Evolutionary conservation across 2,797 vertebrate genomes (phyloP).

Genomic region (Saxicola maurus): DNA sequence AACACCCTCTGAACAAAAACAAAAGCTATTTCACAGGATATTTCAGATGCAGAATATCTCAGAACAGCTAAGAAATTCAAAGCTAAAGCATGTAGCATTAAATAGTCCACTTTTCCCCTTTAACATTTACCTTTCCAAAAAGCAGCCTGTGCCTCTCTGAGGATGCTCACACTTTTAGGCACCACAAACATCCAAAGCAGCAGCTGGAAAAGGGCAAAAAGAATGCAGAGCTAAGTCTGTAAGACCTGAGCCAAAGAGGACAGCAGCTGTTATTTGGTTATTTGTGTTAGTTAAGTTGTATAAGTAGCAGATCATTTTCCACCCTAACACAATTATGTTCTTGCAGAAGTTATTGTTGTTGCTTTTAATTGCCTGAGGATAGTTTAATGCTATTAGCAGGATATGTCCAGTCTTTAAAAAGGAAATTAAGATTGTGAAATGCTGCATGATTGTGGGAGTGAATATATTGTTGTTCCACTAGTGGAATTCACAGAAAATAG

Average conservation of each 20-base stretch:
- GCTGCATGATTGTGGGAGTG: not conserved
- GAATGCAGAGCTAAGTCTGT: not conserved
- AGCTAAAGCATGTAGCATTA: not conserved
- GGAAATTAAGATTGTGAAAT: conserved; percentile 1
- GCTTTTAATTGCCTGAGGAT: not conserved
- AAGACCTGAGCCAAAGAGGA: not conserved
- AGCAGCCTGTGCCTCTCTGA: not conserved
- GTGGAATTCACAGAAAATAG: not conserved
- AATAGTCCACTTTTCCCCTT: not conserved
- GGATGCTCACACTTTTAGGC: not conserved
- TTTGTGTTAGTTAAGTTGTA: not conserved
- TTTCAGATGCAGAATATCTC: not conserved
- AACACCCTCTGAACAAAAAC: not conserved
- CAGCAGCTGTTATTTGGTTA: not conserved
- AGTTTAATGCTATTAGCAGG: not conserved
- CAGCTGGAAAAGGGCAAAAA: not conserved
- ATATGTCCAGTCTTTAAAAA: not conserved
- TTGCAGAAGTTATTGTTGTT: not conserved
- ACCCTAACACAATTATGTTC: not conserved
- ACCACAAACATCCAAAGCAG: not conserved
- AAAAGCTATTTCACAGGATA: not conserved
- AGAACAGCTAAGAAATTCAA: not conserved
- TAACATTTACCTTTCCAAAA: not conserved
- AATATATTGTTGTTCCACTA: not conserved
- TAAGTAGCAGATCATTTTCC: not conserved